Percentiles rank a stretch among this genome's conserved stretches.
These are phyloP conservation scores for Parauchenoglanis punctatus DNA, from an alignment of 2,797 vertebrate species.

Conservation along the genomic window DNA sequence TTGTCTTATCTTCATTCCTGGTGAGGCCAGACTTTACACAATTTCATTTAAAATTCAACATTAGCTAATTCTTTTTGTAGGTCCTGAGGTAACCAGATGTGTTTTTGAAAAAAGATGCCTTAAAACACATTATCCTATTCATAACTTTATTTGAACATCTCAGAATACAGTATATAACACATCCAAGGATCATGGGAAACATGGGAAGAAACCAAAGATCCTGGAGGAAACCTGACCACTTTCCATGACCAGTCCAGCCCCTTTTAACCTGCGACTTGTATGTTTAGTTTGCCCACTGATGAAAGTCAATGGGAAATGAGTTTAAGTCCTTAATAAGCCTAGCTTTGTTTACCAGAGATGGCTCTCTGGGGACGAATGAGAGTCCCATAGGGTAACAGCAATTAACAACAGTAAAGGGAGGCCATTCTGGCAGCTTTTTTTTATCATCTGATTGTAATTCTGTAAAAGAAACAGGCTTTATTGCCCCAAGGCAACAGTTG, in stretches of 20 bases:
- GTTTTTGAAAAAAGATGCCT: neutral
- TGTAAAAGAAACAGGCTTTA: constrained; percentile 64
- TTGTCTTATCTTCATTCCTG: neutral
- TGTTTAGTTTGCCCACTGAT: neutral
- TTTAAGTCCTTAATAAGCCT: constrained; percentile 70
- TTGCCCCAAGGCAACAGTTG: constrained; percentile 88
- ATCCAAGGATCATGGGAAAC: neutral
- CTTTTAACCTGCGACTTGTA: neutral
- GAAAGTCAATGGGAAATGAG: neutral
- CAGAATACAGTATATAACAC: neutral
- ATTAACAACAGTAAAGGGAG: constrained; percentile 78
- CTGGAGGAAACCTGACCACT: neutral
- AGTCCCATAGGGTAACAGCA: constrained; percentile 81
- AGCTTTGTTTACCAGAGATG: constrained; percentile 78
- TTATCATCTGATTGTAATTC: constrained; percentile 84
- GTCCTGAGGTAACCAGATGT: neutral
- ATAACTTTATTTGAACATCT: neutral
- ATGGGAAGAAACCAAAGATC: neutral
- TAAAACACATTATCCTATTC: neutral
- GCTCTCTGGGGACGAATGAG: constrained; percentile 58
- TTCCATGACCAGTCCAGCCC: neutral
- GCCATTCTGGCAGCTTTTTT: constrained; percentile 76
- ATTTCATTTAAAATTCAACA: neutral
- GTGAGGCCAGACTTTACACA: neutral
- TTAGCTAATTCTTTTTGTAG: neutral